Evolutionary conservation across 2,888 invertebrate species (phyloP), one percentile per base, ranked within the genome.

Genomic region (Disparrhopalites patrizii): DNA sequence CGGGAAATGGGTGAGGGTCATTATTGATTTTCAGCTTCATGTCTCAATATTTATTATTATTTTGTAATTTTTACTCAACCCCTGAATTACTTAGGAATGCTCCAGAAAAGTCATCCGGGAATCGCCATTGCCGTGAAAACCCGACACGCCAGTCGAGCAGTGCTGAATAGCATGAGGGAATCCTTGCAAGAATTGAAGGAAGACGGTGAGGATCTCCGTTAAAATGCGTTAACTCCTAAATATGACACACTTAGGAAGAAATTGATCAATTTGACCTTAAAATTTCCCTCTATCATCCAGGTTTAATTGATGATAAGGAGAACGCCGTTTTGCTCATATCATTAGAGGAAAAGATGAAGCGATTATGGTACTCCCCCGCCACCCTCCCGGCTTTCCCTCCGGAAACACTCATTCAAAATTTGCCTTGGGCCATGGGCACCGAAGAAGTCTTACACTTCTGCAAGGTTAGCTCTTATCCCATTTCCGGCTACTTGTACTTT

Each of bases 81-180:
- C 5, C 20, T 40, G 25, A 40, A 13, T 40, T 30, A 50, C 30
- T n/a, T 25, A 68, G 68, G 71, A 0, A 69, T 84, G 30, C 77
- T 86, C 1, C 85, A 85, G 73, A 80, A 84, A 1, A 82, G 84
- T 52, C 78, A 83, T 1, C 84, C 84, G 0, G 83, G 83, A 81
- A 85, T 86, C 0, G 85, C 86, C 1, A 83, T 86, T 55, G 85
- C 85, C 0, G 85, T 86, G 58, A 86, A 86, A 77, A 86, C 86
- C 0, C 78, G 84, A 3, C 86, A 86, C 73, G 86, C 86, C 0
- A 83, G 84, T 50, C 81, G 85, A 0, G 83, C 84, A n/a, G 84
- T 85, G 0, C 79, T 86, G 0, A 85, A 85, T 70, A 83, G 83
- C 79, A 79, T 85, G 73, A 72, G 83, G 18, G 84, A 84, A 50